Base-by-base conservation (phyloP, 2,797 vertebrate species). In the Sebastes reedi region DNA sequence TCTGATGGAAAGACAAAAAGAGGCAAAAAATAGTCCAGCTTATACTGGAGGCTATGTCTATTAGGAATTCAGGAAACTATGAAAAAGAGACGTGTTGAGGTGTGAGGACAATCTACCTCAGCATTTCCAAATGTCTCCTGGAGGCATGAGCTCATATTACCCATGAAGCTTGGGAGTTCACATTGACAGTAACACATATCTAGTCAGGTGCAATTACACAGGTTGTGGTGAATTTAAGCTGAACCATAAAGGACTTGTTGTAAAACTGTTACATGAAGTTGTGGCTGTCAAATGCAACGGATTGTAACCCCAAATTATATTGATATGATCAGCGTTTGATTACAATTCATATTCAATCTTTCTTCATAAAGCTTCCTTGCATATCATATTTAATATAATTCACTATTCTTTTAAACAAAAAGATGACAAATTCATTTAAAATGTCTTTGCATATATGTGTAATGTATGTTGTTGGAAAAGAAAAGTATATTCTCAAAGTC, bases 21-120 rank as follows among this genome's bases (percentile, higher is more conserved):
- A 77, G 54, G 8, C 1, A 54, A 54, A 78, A 46, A 75, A n/a
- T 12, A 30, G 61, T 66, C 54, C 18, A 39, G 25, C 10, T 81
- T 4, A n/a, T 80, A 56, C 81, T 56, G 12, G 29, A 84, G 79
- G 83, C 71, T 2, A 22, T 69, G 55, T 66, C 86, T 70, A 77
- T 82, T 80, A 66, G 27, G 69, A 32, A 68, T 71, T 73, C 70
- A 56, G 60, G 36, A 87, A 76, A 55, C 18, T 29, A 50, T 11
- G 5, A 60, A 62, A 73, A 73, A 46, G 46, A 70, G 72, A 68
- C 5, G 1, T 81, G n/a, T 30, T 8, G 13, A 8, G 39, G 64
- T 52, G 61, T 71, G 67, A 82, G 11, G 55, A 85, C 54, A 58
- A 67, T 61, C 73, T 50, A 27, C 24, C 54, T 82, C 76, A 62